Evolutionary conservation across 2,797 vertebrate genomes (phyloP), one percentile per base, ranked within the genome.

Genomic region (Echeneis naucrates): DNA sequence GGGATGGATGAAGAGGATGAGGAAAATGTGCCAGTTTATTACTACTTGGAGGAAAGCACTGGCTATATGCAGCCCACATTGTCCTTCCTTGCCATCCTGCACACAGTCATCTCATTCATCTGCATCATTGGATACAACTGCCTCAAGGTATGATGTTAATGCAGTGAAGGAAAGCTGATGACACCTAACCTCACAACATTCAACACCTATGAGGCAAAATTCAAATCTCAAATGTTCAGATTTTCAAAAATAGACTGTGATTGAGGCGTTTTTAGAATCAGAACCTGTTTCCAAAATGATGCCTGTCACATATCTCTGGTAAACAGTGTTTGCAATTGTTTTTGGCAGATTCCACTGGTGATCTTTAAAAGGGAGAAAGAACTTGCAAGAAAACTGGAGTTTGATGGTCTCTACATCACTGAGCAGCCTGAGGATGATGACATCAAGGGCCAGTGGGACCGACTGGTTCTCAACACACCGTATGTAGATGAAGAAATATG

Each of bases 91-190:
- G 94, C 97, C 4, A 88, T 95, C 48, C 59, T 96, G 5, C 97
- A 99, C 72, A 98, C 97, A 0, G 82, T 98, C 78, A 96, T 99
- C 65, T 95, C 96, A 35, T 98, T 98, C 72, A 95, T 99, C 73
- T 97, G 97, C 77, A 99, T 99, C 89, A 98, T 99, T 2, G 97
- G 97, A 68, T 99, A 99, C 94, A 97, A 99, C 90, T 99, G 97
- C 72, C 94, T 98, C 63, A 98, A 99, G 95, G 97, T 97, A 75
- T 42, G 30, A 42, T 5, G 14, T 33, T 2, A 32, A 61, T 24
- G 57, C 8, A 40, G 5, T 10, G 5, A 38, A 50, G 4, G 44
- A 16, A 4, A 5, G 21, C 32, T 47, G 5, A 48, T 32, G 17
- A 35, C 16, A 27, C 17, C 27, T 24, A 23, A 5, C 8, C 14